phyloP scores from a whole-genome alignment of 2,888 invertebrate genomes.

The Kuschelorhynchus macadamiae region DNA sequence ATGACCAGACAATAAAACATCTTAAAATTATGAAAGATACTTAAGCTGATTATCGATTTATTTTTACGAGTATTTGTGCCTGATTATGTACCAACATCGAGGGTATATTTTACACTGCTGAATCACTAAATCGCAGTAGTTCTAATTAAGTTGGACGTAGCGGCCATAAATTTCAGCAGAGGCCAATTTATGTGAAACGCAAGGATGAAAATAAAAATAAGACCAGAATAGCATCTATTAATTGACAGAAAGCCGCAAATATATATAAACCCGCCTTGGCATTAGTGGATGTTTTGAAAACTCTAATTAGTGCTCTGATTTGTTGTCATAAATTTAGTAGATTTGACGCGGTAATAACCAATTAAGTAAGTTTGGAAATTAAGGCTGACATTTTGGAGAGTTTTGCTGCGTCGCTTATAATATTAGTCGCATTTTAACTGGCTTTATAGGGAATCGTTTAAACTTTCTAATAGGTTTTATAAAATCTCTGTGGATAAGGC shows the following conservation, averaged over 20 bases:
- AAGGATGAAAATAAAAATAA: slow-evolving; percentile 61
- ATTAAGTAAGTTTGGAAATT: slow-evolving; percentile 10
- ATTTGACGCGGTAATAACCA: slow-evolving; percentile 31
- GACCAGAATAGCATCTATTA: slow-evolving; percentile 62
- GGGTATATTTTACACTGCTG: slow-evolving; percentile 51
- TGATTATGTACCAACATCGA: slow-evolving; percentile 36
- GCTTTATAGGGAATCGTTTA: no score
- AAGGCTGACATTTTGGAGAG: not conserved
- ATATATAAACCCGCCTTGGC: slow-evolving; percentile 45
- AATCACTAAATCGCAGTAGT: slow-evolving; percentile 60
- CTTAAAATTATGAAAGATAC: slow-evolving; percentile 17
- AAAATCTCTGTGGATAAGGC: no score
- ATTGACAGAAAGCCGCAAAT: slow-evolving; percentile 58
- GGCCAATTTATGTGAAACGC: slow-evolving; percentile 62
- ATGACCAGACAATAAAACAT: not conserved
- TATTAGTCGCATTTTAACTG: no score
- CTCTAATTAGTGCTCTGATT: slow-evolving; percentile 45
- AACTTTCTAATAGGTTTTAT: no score
- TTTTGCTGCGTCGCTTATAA: not conserved
- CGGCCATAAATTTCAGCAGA: slow-evolving; percentile 63
- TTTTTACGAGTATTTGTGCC: slow-evolving; percentile 30
- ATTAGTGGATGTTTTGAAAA: slow-evolving; percentile 48
- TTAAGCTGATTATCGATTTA: slow-evolving; percentile 34
- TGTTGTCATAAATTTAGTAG: slow-evolving; percentile 42
- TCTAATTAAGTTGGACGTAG: slow-evolving; percentile 65